Evolutionary conservation across 2,797 vertebrate genomes (phyloP).

Genomic region (Margarornis squamiger): DNA sequence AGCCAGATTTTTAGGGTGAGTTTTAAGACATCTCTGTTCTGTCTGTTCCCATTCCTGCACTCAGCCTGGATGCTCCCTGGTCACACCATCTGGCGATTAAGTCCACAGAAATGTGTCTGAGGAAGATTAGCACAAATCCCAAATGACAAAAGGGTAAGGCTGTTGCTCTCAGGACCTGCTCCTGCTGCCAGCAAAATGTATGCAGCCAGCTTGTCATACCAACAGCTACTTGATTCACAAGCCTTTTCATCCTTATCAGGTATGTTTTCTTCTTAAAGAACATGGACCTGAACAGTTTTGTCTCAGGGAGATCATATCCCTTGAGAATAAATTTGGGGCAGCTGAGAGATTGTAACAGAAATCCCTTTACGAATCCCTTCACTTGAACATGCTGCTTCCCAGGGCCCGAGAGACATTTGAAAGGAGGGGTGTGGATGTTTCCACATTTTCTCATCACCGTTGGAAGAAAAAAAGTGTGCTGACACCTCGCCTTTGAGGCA

Average conservation of each 20-base stretch:
- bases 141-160: neutral
- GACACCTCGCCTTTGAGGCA: neutral
- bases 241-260: neutral
- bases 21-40: neutral
- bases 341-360: neutral
- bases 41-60: neutral
- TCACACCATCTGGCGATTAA: neutral
- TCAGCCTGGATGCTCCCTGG: neutral
- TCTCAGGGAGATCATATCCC: neutral
- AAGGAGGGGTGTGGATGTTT: neutral
- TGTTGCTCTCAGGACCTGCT: neutral
- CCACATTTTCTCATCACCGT: rapidly evolving
- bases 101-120: neutral
- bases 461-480: neutral
- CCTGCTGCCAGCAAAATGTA: neutral
- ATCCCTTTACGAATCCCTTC: neutral
- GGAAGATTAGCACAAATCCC: conserved; percentile 27
- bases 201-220: neutral
- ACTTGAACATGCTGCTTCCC: neutral
- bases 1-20: neutral
- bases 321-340: neutral
- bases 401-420: neutral
- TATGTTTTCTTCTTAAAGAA: neutral
- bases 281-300: neutral
- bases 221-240: neutral